phyloP scores from a whole-genome alignment of 2,797 vertebrate species.

The Morelia viridis region DNA sequence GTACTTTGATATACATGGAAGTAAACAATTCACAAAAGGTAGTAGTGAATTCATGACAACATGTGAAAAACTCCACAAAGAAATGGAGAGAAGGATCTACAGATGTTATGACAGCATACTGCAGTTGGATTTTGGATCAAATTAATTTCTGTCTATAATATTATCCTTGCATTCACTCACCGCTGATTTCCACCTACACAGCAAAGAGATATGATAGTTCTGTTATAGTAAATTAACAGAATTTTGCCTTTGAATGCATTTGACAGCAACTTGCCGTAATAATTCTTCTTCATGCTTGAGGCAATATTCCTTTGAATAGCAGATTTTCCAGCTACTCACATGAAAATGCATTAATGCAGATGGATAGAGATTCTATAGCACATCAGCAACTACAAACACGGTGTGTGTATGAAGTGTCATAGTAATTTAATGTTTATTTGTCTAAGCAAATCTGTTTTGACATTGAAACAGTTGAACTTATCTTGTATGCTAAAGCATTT shows the following conservation, averaged over 20 bases:
- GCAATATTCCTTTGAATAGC: background rate
- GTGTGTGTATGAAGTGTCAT: background rate
- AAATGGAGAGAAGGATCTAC: background rate
- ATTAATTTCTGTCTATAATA: background rate
- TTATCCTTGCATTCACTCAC: background rate
- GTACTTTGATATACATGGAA: background rate
- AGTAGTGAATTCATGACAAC: background rate
- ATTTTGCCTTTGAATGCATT: background rate
- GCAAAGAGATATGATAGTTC: background rate
- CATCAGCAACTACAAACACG: background rate
- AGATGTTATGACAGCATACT: background rate
- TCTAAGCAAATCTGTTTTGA: background rate
- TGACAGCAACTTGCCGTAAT: background rate
- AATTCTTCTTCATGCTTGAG: background rate
- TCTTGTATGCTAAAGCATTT: background rate
- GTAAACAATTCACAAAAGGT: slow-evolving; percentile 26
- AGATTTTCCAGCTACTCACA: background rate
- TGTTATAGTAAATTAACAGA: background rate
- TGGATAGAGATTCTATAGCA: background rate
- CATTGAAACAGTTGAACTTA: background rate
- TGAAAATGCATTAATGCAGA: background rate
- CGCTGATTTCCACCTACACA: background rate
- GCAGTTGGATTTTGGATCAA: background rate
- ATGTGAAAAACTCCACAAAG: background rate
- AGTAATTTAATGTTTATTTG: background rate